Base-by-base conservation (phyloP, 2,113 vertebrate species). In the Ancistrus triradiatus region DNA sequence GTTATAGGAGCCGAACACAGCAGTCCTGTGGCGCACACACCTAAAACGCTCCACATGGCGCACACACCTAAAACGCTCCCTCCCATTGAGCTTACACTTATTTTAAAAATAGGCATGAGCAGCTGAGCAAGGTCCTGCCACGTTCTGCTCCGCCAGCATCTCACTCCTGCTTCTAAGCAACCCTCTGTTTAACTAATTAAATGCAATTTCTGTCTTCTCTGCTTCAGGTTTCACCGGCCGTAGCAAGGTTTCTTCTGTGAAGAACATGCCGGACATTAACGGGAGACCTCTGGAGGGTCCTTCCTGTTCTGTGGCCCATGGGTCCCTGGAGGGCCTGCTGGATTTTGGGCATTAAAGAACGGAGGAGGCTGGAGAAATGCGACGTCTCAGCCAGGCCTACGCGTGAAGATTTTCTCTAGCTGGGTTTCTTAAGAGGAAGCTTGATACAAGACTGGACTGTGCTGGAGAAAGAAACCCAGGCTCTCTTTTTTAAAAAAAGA, bases 211-310 rank as follows among this genome's bases (percentile, higher is more conserved):
- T 63, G 27, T 17, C 27, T 24, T 37, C 42, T 31, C 53, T 49
- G 40, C 71, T 59, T 21, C 78, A 98, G 95, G 90, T 98, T 98
- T 84, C 95, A 98, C 83, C 94, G 95, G 83, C 95, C 95, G 77
- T 98, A 98, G 90, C 87, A 84, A 91, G 76, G 88, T 93, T 92
- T 96, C 95, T 95, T 96, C 93, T 93, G 89, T 94, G 94, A 97
- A 97, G 95, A 98, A 92, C 31, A 90, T 88, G 85, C 82, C 81
- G 72, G 58, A 77, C 68, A 77, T 80, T 81, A 53, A 79, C 81
- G 81, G 82, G 73, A 80, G 80, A 79, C 81, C 82, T 84, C 77
- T 72, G 77, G 68, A 65, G 66, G 80, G 78, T 82, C 84, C 81
- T 83, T 84, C 83, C 74, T 70, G 67, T 55, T 52, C 66, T 70